Evolutionary conservation across 1,140 invertebrate species (phyloP).

Genomic region (Ylistrum balloti): DNA sequence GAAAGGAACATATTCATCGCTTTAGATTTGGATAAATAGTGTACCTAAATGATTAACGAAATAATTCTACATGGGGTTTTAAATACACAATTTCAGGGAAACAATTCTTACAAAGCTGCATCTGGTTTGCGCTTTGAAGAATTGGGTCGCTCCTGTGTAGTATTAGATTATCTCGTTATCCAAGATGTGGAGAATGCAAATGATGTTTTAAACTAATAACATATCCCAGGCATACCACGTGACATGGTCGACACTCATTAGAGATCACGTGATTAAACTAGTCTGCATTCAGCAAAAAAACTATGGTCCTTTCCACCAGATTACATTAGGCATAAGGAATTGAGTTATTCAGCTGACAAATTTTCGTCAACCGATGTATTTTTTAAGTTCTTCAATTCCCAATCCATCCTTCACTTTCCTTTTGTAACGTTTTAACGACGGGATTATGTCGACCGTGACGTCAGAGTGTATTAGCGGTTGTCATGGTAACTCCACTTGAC

Average conservation of each 20-base stretch:
- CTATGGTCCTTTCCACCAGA: not conserved
- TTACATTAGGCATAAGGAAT: constrained; percentile 13
- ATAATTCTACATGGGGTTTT: too few species aligned
- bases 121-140: not conserved
- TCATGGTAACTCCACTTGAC: constrained; percentile 11
- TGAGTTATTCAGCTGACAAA: constrained; percentile 18
- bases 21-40: too few species aligned
- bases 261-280: not conserved
- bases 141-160: not conserved
- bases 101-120: too few species aligned
- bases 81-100: too few species aligned
- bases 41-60: too few species aligned
- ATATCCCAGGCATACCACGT: not conserved
- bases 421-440: constrained; percentile 25
- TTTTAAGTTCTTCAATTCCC: constrained; percentile 39
- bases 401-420: not conserved
- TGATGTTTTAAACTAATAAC: constrained; percentile 35
- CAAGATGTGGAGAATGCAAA: not conserved
- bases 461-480: not conserved
- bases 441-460: not conserved
- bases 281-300: not conserved
- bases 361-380: constrained; percentile 38
- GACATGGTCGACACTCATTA: not conserved
- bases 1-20: too few species aligned
- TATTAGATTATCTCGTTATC: not conserved